Evolutionary conservation across 2,113 vertebrate species (phyloP).

Genomic region (Struthidea cinerea): DNA sequence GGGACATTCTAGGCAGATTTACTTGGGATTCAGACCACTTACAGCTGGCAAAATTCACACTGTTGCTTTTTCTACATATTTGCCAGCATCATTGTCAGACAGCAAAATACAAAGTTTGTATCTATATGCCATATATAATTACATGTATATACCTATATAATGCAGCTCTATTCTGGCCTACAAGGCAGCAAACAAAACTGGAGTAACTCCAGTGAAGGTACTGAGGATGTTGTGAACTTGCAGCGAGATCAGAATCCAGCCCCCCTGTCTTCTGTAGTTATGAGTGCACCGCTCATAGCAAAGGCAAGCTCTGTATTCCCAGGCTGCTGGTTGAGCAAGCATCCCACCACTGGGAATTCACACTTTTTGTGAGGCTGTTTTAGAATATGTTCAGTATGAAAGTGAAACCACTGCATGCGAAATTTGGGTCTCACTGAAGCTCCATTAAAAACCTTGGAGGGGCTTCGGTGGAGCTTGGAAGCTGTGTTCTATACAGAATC

Average conservation of each 20-base stretch:
- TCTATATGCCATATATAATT: background rate
- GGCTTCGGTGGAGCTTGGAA: background rate
- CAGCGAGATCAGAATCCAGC: background rate
- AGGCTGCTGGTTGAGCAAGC: background rate
- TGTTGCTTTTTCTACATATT: background rate
- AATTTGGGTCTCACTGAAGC: background rate
- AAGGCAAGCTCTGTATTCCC: background rate
- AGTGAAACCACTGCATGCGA: background rate
- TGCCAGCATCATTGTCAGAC: background rate
- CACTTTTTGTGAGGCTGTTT: background rate
- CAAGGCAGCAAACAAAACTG: background rate
- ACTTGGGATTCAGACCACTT: background rate
- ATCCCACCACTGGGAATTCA: background rate
- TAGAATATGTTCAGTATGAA: background rate
- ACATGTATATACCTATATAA: background rate
- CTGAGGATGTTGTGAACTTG: background rate
- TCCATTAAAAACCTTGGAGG: background rate
- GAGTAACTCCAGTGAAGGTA: background rate
- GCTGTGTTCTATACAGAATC: background rate
- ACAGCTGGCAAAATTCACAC: background rate
- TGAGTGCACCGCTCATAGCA: rapidly evolving
- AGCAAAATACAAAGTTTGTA: background rate
- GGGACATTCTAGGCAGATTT: background rate
- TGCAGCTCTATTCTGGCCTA: background rate
- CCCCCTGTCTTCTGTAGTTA: background rate